Evolutionary conservation across 2,888 invertebrate species (phyloP).

Genomic region (Andrena praecox): DNA sequence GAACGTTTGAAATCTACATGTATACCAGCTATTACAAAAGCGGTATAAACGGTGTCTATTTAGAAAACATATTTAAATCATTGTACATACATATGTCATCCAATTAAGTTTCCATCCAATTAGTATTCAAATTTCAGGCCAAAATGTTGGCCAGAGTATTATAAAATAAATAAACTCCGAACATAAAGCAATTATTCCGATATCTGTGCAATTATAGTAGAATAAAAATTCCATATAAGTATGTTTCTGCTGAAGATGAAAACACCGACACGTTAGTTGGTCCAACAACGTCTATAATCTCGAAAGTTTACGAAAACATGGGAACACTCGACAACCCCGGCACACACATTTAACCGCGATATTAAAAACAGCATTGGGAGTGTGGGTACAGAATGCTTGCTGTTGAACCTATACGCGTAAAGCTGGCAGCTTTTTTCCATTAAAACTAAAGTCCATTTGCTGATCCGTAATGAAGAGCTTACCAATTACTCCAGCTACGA

Average conservation of each 20-base stretch:
- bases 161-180: too few species aligned
- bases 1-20: too few species aligned
- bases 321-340: not conserved
- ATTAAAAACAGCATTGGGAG: not conserved
- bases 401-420: not conserved
- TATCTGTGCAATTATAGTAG: too few species aligned
- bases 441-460: slow-evolving; percentile 5
- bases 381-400: not conserved
- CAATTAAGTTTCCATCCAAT: too few species aligned
- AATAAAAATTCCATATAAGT: too few species aligned
- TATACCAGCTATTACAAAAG: too few species aligned
- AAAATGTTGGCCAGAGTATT: too few species aligned
- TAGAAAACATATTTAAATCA: too few species aligned
- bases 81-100: too few species aligned
- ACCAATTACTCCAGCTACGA: slow-evolving; percentile 33
- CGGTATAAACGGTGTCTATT: too few species aligned
- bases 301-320: not conserved
- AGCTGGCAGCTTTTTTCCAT: not conserved
- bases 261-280: not conserved
- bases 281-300: not conserved
- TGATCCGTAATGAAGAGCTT: slow-evolving; percentile 30
- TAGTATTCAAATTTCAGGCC: too few species aligned
- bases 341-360: not conserved
- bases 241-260: not conserved
- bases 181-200: too few species aligned